These are phyloP conservation scores for Drosophila biarmipes DNA, from an alignment of 1,140 invertebrate genomes.

Conservation along the genomic window DNA sequence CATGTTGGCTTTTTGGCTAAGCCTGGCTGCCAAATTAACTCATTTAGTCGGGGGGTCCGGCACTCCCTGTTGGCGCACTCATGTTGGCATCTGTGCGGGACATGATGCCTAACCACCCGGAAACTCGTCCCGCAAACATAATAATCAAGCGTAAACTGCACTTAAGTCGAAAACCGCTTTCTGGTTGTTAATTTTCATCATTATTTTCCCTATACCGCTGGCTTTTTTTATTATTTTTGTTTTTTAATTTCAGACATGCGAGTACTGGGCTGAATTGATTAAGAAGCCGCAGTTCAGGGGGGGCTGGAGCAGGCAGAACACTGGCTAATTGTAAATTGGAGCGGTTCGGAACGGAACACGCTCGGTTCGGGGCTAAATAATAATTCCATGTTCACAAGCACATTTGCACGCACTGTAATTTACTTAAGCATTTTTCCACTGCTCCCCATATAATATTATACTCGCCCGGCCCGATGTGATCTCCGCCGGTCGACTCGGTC, in stretches of 20 bases:
- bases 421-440: constrained; percentile 79
- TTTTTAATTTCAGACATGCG: constrained; percentile 27
- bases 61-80: constrained; percentile 12
- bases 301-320: constrained; percentile 21
- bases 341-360: constrained; percentile 31
- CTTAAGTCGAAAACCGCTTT: constrained; percentile 65
- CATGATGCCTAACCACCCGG: constrained; percentile 57
- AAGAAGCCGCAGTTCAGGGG: constrained; percentile 47
- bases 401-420: constrained; percentile 84
- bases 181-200: constrained; percentile 51
- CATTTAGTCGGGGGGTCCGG: constrained; percentile 15
- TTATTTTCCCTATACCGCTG: constrained; percentile 32
- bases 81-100: constrained; percentile 21
- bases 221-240: constrained; percentile 1
- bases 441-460: constrained; percentile 55
- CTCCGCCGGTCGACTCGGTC: constrained; percentile 7
- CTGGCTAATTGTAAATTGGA: constrained; percentile 75
- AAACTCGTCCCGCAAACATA: constrained; percentile 65
- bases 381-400: constrained; percentile 84
- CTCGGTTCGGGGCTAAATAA: constrained; percentile 60
- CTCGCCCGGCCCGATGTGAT: constrained; percentile 18
- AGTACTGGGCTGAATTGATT: constrained; percentile 58
- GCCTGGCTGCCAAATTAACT: constrained; percentile 33
- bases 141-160: constrained; percentile 79
- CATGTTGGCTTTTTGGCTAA: constrained; percentile 23